Evolutionary conservation across 2,888 invertebrate genomes (phyloP).

Genomic region (Habrosyne pyritoides): DNA sequence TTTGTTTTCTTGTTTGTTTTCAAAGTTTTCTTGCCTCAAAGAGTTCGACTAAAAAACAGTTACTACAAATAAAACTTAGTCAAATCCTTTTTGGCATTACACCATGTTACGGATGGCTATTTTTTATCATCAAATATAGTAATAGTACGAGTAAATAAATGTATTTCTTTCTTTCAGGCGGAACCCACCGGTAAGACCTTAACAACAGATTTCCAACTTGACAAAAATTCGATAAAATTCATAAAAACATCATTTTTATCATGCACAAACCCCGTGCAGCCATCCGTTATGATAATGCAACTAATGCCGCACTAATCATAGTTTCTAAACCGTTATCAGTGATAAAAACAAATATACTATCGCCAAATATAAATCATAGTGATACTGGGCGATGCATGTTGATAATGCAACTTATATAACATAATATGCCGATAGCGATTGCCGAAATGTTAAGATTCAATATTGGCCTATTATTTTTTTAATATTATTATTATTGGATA

Average conservation of each 20-base stretch:
- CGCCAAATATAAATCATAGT: slow-evolving; percentile 14
- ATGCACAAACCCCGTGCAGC: slow-evolving; percentile 22
- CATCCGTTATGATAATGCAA: slow-evolving; percentile 22
- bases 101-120: no score
- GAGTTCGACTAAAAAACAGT: no score
- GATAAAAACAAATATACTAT: slow-evolving; percentile 26
- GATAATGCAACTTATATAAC: background rate
- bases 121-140: no score
- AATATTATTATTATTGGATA: no score
- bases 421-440: background rate
- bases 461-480: background rate
- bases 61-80: no score
- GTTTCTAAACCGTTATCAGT: slow-evolving; percentile 31
- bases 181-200: no score
- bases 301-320: slow-evolving; percentile 29
- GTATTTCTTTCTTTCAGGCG: no score
- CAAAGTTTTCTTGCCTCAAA: no score
- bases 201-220: no score
- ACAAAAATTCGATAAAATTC: background rate
- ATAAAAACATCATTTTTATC: slow-evolving; percentile 6
- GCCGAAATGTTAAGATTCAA: background rate
- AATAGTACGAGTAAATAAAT: no score
- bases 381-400: slow-evolving; percentile 4
- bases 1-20: no score
- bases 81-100: no score